Evolutionary conservation across 1,140 invertebrate species (phyloP), one percentile per base, ranked within the genome.

Genomic region (Drosophila sp.): DNA sequence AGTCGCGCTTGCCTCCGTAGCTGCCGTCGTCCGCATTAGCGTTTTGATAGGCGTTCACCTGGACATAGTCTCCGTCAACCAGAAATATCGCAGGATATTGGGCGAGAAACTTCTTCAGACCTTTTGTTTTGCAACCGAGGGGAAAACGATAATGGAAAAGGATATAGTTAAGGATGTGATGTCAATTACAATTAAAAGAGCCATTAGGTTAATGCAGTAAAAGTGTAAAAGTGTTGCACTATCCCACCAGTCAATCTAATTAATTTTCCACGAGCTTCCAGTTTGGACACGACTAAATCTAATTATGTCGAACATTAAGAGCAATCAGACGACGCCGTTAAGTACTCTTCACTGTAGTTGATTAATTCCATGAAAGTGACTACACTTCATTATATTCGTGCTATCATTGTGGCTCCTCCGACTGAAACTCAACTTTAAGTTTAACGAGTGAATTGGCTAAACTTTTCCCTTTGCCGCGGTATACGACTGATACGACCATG

Each of bases 71-170:
- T 65, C 97, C 97, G 90, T 98, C 95, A 73, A 99, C 96, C 70
- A 95, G 94, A 93, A 99, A 99, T 76, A 99, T 94, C 64, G 96
- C 96, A 79, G 98, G 98, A 94, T 98, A 98, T 91, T 98, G 96
- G 30, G 95, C 93, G 75, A 98, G 93, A 91, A 97, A 97, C 92
- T 99, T 98, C 91, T 97, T 97, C 27, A 99, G 93, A 54, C 97
- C 92, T 92, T 70, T 57, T 10, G 10, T 38, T 2, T 38, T 38
- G 54, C 66, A 75, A 50, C 10, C 55, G 60, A 4, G 35, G 58
- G 10, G 11, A 32, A 25, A 35, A 5, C 5, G 6, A 58, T n/a
- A 10, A n/a, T 4, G 4, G 40, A 50, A 27, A 50, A 50, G 44
- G 44, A 50, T 27, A 27, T 27, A n/a, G 10, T 27, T 50, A 50